Percentiles rank a stretch among this genome's conserved stretches.
Evolutionary conservation across 2,113 vertebrate species (phyloP).

Genomic region (Lepidiolamprologus cunningtoni): DNA sequence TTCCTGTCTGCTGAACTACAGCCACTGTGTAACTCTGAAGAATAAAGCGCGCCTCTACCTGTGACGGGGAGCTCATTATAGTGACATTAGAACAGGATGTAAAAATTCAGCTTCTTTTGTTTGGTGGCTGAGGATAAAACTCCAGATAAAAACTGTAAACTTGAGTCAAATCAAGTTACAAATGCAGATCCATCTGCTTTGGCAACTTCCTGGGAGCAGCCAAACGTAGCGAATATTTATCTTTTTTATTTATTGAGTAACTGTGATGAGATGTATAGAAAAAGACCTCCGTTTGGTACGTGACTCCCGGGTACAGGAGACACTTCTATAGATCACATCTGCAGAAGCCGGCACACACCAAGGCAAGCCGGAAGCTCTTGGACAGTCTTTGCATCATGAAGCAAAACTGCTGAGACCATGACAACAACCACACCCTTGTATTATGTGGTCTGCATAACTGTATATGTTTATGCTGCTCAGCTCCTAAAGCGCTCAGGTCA

Average conservation of each 20-base stretch:
- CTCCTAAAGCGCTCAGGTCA: not conserved
- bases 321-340: not conserved
- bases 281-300: not conserved
- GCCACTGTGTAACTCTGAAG: not conserved
- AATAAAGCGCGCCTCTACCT: not conserved
- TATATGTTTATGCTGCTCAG: not conserved
- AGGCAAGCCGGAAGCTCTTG: not conserved
- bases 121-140: not conserved
- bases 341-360: not conserved
- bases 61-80: not conserved
- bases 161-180: not conserved
- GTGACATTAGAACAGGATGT: not conserved
- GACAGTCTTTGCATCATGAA: not conserved
- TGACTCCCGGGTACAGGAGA: not conserved
- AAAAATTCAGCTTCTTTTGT: not conserved
- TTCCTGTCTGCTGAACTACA: not conserved
- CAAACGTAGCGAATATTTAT: accelerated
- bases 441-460: not conserved
- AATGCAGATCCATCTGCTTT: not conserved
- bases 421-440: not conserved
- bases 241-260: not conserved
- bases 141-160: not conserved
- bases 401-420: not conserved
- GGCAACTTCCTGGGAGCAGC: not conserved
- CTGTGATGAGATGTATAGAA: not conserved